Evolutionary conservation across 2,888 invertebrate genomes (phyloP).

Genomic region (Cyaniris semiargus): DNA sequence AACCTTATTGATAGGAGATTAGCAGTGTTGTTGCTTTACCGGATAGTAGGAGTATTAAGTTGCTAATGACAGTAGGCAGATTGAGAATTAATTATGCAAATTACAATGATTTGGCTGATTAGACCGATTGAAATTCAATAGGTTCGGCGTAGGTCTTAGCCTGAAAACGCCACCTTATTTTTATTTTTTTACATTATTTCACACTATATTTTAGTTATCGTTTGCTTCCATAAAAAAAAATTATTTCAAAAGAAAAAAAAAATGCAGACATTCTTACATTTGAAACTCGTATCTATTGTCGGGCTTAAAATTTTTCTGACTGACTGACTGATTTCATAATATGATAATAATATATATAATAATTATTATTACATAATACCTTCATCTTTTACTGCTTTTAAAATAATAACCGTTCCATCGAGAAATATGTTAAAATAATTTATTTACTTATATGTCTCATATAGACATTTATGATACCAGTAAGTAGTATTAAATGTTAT

Average conservation of each 20-base stretch:
- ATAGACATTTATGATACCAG: conserved; percentile 1
- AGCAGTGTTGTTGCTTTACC: background rate
- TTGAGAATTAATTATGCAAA: conserved; percentile 17
- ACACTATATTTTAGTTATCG: too few relatives aligned
- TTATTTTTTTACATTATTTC: background rate
- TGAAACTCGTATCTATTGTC: too few relatives aligned
- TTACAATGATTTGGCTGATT: conserved; percentile 12
- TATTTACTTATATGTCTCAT: background rate
- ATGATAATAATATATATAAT: too few relatives aligned
- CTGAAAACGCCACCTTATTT: background rate
- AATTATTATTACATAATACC: too few relatives aligned
- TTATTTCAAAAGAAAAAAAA: too few relatives aligned
- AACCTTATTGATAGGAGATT: background rate
- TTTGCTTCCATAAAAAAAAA: too few relatives aligned
- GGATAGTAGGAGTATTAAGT: conserved; percentile 2
- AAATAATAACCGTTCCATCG: background rate
- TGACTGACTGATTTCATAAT: too few relatives aligned
- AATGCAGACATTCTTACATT: too few relatives aligned
- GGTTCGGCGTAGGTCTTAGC: background rate
- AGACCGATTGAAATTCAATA: background rate
- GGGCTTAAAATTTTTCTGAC: too few relatives aligned
- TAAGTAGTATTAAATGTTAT: conserved; percentile 20
- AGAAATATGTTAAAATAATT: background rate
- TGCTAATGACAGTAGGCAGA: conserved; percentile 31
- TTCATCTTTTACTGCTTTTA: too few relatives aligned